Percentiles rank a stretch among this genome's conserved stretches.
Evolutionary conservation across 2,888 invertebrate genomes (phyloP).

Genomic region (Ceratothoa steindachneri): DNA sequence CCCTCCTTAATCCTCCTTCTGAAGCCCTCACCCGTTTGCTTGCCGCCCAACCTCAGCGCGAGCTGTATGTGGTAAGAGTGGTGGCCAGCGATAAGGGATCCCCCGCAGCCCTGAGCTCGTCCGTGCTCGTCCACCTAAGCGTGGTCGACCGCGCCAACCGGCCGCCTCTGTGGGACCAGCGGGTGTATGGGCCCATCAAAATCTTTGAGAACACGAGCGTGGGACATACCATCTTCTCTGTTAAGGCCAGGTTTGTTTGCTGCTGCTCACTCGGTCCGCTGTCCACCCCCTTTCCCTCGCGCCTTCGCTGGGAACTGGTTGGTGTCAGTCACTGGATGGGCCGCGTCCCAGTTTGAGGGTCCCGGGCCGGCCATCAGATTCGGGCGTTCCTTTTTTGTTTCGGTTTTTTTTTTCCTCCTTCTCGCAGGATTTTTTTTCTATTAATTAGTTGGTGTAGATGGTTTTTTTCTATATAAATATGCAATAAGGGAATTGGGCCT

Average conservation of each 20-base stretch:
- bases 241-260: slow-evolving; percentile 78
- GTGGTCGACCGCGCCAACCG: slow-evolving; percentile 97
- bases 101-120: slow-evolving; percentile 78
- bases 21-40: no score
- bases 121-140: slow-evolving; percentile 95
- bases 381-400: neutral
- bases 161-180: slow-evolving; percentile 93
- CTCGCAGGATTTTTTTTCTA: neutral
- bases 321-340: neutral
- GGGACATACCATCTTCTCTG: slow-evolving; percentile 95
- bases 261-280: slow-evolving; percentile 22
- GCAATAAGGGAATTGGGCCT: neutral
- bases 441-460: neutral
- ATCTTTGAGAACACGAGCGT: slow-evolving; percentile 98
- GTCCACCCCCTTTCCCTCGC: neutral
- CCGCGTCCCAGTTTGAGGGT: neutral
- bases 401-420: neutral
- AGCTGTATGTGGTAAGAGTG: slow-evolving; percentile 92
- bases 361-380: neutral
- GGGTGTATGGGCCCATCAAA: slow-evolving; percentile 94
- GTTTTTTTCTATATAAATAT: no score
- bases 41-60: slow-evolving; percentile 79
- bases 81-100: slow-evolving; percentile 93
- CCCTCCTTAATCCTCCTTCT: no score
- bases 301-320: no score